Conservation (phyloP, 2,797 vertebrate species). For the Platyrinchus mystaceus region DNA sequence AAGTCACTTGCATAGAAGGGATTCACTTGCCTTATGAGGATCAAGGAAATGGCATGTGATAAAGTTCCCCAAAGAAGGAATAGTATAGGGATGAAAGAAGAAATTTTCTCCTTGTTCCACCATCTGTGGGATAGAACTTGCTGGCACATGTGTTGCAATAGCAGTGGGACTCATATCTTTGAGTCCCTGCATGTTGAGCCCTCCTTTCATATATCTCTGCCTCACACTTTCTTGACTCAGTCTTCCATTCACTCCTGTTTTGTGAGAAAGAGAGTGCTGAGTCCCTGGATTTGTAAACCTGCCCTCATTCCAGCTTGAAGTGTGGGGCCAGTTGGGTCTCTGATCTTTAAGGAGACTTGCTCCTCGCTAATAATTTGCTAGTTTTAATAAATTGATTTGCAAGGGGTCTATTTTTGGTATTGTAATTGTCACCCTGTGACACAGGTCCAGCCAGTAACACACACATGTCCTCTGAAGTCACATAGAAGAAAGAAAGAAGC, state of each 20-base stretch:
- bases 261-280: neutral
- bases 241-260: neutral
- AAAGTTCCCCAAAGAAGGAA: neutral
- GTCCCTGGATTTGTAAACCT: neutral
- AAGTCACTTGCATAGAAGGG: neutral
- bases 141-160: neutral
- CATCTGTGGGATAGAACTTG: neutral
- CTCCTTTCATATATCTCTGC: neutral
- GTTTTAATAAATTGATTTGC: neutral
- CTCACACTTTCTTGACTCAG: neutral
- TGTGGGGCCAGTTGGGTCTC: neutral
- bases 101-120: neutral
- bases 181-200: fast-evolving
- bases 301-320: neutral
- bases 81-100: neutral
- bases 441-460: neutral
- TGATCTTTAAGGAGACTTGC: neutral
- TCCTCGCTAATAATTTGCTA: neutral
- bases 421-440: neutral
- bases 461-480: neutral
- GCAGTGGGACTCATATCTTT: neutral
- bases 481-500: neutral
- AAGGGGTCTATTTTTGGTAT: neutral
- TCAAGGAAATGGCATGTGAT: neutral
- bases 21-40: neutral